These are phyloP conservation scores for Strongylocentrotus purpuratus DNA, from an alignment of 35 echinoderm and acorn worm species.

Conservation along the genomic window DNA sequence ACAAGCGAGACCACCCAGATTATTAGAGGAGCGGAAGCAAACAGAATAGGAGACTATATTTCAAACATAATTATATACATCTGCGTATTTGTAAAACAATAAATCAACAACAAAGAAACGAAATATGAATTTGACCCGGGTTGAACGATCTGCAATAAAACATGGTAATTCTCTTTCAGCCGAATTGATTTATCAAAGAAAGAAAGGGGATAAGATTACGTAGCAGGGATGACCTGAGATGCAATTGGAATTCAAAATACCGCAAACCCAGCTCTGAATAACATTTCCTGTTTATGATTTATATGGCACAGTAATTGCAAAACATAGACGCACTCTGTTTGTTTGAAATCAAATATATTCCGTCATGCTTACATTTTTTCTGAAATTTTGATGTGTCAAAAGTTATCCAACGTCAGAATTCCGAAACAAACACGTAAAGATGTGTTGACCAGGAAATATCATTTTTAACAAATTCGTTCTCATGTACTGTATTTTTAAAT, in stretches of 20 bases:
- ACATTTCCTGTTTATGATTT: slow-evolving; percentile 1
- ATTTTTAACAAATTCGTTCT: too few species aligned
- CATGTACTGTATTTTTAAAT: too few species aligned
- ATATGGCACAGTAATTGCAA: not conserved
- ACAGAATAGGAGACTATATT: slow-evolving; percentile 20
- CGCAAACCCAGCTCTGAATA: not conserved
- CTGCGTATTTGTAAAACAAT: slow-evolving; percentile 25
- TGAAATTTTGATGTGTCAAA: not conserved
- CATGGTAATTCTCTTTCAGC: not conserved
- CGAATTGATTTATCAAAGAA: not conserved
- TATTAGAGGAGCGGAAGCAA: not conserved
- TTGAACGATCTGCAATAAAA: slow-evolving; percentile 4
- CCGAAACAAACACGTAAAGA: not conserved
- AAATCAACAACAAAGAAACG: slow-evolving; percentile 29
- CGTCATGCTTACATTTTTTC: not conserved
- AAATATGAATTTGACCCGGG: slow-evolving; percentile 11
- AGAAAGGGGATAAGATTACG: not conserved
- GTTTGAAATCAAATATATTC: not conserved
- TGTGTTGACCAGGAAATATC: too few species aligned
- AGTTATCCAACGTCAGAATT: not conserved
- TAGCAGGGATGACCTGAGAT: not conserved
- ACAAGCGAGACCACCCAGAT: slow-evolving; percentile 22
- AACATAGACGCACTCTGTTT: not conserved
- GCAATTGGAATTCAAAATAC: not conserved
- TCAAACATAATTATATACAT: slow-evolving; percentile 37